These are phyloP conservation scores for Amphiprion ocellaris DNA, from an alignment of 2,113 vertebrate species.

Conservation along the genomic window DNA sequence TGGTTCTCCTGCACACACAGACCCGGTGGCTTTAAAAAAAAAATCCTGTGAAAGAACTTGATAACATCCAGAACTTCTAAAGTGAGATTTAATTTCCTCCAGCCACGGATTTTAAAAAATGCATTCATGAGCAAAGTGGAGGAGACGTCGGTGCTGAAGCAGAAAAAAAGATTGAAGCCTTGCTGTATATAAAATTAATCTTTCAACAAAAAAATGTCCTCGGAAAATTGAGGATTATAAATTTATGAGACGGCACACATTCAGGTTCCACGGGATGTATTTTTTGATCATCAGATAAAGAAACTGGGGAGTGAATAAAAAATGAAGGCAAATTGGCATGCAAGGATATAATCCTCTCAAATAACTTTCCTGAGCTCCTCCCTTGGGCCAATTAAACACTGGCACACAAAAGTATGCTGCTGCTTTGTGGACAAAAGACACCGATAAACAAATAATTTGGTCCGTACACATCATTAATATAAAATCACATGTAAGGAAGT, in stretches of 20 bases:
- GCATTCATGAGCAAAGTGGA: conserved; percentile 60
- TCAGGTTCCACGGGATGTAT: conserved; percentile 17
- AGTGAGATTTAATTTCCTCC: conserved; percentile 57
- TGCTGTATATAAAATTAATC: conserved; percentile 35
- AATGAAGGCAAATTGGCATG: conserved; percentile 19
- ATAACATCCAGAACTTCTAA: conserved; percentile 60
- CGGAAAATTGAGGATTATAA: conserved; percentile 46
- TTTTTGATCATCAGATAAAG: conserved; percentile 51
- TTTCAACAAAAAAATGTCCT: conserved; percentile 36
- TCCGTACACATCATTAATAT: conserved; percentile 24
- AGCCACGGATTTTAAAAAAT: conserved; percentile 51
- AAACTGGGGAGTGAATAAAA: conserved; percentile 25
- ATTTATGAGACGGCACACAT: conserved; percentile 42
- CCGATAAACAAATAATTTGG: conserved; percentile 21
- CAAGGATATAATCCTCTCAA: conserved; percentile 30
- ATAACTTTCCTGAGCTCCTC: conserved; percentile 35
- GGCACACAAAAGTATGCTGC: not conserved
- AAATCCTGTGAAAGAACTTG: conserved; percentile 38
- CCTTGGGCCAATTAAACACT: conserved; percentile 24
- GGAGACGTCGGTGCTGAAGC: conserved; percentile 36
- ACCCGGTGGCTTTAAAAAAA: conserved; percentile 39
- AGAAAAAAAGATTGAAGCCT: conserved; percentile 33
- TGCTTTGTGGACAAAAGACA: conserved; percentile 33
- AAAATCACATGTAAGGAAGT: conserved; percentile 18
- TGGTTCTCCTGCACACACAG: conserved; percentile 14